phyloP scores from a whole-genome alignment of 2,888 invertebrate genomes.

The Geotrupes spiniger region DNA sequence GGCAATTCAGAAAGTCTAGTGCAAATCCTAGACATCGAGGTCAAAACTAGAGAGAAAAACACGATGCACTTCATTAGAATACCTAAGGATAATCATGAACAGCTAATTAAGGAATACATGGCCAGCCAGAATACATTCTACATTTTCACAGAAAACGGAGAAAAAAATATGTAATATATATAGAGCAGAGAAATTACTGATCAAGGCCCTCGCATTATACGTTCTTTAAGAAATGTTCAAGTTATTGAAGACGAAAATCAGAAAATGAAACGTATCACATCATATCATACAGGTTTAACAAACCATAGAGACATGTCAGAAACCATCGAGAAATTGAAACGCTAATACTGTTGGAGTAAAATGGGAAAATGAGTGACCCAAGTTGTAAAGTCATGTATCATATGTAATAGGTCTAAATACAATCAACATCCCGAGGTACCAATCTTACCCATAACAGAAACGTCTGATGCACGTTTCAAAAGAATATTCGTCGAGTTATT shows the following conservation, averaged over 20 bases:
- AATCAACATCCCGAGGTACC: slow-evolving; percentile 7
- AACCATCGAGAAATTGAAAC: slow-evolving; percentile 2
- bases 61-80: too few relatives aligned
- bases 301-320: slow-evolving; percentile 7
- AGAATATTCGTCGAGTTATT: slow-evolving; percentile 5
- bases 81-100: too few relatives aligned
- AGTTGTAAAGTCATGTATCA: slow-evolving; percentile 5
- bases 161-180: too few relatives aligned
- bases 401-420: slow-evolving; percentile 7
- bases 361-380: slow-evolving; percentile 4
- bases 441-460: slow-evolving; percentile 1
- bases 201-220: too few relatives aligned
- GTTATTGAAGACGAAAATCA: too few relatives aligned
- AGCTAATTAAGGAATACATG: too few relatives aligned
- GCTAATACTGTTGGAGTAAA: slow-evolving; percentile 3
- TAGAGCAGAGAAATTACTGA: not conserved
- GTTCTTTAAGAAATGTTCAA: too few relatives aligned
- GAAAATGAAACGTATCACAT: not conserved
- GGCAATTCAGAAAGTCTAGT: too few relatives aligned
- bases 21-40: too few relatives aligned
- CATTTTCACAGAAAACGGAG: too few relatives aligned
- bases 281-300: not conserved
- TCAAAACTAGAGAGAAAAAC: too few relatives aligned
- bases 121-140: too few relatives aligned
- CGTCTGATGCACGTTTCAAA: slow-evolving; percentile 6